Evolutionary conservation across 2,113 vertebrate genomes (phyloP).

Genomic region (Rhinopithecus roxellana): DNA sequence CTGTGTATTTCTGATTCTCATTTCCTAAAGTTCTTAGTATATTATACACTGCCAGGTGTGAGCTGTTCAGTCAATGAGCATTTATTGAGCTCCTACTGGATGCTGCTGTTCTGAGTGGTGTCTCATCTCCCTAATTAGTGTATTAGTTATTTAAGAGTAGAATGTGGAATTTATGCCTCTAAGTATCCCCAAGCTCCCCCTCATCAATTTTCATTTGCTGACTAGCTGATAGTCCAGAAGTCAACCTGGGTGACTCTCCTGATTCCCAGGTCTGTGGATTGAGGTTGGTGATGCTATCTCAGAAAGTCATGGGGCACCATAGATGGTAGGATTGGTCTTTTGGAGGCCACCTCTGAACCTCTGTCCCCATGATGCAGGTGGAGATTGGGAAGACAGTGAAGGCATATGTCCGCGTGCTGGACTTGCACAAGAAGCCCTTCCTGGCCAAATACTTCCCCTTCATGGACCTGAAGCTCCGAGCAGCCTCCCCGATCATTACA

Average conservation of each 20-base stretch:
- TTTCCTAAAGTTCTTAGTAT: not conserved
- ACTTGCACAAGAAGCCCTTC: conserved; percentile 93
- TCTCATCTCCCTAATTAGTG: not conserved
- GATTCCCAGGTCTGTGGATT: not conserved
- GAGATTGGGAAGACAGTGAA: conserved; percentile 94
- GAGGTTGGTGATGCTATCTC: not conserved
- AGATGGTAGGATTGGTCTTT: too few relatives aligned
- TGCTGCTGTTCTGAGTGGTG: not conserved
- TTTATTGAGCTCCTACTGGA: not conserved
- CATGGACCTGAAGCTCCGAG: conserved; percentile 93
- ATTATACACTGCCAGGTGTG: not conserved
- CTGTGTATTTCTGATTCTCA: not conserved
- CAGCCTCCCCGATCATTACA: conserved; percentile 91
- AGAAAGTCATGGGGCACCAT: fast-evolving
- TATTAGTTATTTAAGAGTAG: not conserved
- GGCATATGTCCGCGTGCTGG: conserved; percentile 93
- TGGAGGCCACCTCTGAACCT: not conserved
- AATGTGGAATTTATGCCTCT: not conserved
- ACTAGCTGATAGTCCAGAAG: not conserved
- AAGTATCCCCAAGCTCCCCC: not conserved
- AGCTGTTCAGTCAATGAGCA: not conserved
- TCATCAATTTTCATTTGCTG: not conserved
- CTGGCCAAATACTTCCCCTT: conserved; percentile 89
- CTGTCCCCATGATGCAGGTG: conserved; percentile 84
- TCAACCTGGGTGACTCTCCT: not conserved